These are phyloP conservation scores for Lepus timidus DNA, from an alignment of 2,113 vertebrate genomes.

Conservation along the genomic window DNA sequence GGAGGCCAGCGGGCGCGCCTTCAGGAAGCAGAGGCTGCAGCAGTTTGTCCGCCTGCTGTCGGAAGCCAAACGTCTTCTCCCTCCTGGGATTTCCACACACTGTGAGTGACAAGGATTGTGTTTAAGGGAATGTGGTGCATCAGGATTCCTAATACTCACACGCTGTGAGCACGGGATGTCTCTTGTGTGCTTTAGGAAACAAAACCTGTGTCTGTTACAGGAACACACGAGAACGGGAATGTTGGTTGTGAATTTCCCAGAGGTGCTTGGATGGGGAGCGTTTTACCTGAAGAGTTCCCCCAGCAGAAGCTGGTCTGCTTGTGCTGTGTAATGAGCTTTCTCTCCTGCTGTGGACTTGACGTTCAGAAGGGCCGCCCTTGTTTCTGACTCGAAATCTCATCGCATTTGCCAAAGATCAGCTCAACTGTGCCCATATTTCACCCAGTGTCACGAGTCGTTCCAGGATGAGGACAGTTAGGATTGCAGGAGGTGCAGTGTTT, in stretches of 20 bases:
- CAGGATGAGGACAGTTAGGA: neutral
- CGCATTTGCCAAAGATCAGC: neutral
- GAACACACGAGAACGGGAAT: neutral
- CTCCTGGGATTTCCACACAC: neutral
- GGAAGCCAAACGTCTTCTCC: neutral
- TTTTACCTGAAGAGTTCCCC: too few species aligned
- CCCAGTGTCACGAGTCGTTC: neutral
- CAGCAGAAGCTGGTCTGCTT: neutral
- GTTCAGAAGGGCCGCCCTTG: neutral
- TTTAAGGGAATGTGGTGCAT: neutral
- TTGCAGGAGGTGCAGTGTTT: neutral
- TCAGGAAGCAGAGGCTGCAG: neutral
- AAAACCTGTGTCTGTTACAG: neutral
- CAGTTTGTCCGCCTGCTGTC: fast-evolving
- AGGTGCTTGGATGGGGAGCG: neutral
- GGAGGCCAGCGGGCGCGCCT: neutral
- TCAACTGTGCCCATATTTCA: neutral
- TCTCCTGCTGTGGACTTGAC: neutral
- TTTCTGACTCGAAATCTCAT: neutral
- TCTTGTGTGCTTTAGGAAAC: neutral
- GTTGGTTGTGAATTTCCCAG: neutral
- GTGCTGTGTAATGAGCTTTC: neutral
- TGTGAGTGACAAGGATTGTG: neutral
- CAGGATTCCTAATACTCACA: neutral
- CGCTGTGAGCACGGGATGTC: neutral